Evolutionary conservation across 2,888 invertebrate genomes (phyloP).

Genomic region (Polydrusus tereticollis): DNA sequence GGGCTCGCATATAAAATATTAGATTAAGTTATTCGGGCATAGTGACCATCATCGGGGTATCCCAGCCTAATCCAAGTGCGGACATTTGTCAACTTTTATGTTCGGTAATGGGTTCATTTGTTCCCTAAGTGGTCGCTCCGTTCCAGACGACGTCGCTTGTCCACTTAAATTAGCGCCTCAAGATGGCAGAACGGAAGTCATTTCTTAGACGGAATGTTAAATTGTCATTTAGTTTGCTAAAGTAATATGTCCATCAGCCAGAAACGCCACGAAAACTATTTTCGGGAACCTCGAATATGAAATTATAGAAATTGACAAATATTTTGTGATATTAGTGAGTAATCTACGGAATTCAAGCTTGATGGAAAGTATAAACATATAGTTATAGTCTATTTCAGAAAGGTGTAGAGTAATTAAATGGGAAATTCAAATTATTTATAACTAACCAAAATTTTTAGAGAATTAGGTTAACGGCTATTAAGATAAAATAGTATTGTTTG

Average conservation of each 20-base stretch:
- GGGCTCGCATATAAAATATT: slow-evolving; percentile 38
- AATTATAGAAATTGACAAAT: no score
- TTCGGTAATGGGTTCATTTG: slow-evolving; percentile 65
- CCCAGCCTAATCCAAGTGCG: slow-evolving; percentile 54
- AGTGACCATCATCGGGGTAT: slow-evolving; percentile 41
- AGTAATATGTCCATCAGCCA: slow-evolving; percentile 38
- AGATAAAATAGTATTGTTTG: no score
- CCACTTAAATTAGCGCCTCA: slow-evolving; percentile 54
- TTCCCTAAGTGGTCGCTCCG: slow-evolving; percentile 59
- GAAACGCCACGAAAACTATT: no score
- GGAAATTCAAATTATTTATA: no score
- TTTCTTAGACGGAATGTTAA: slow-evolving; percentile 16
- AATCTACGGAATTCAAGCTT: no score
- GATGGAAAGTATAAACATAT: no score
- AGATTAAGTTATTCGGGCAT: slow-evolving; percentile 51
- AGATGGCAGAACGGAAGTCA: slow-evolving; percentile 27
- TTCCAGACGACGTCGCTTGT: slow-evolving; percentile 56
- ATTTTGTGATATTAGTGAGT: no score
- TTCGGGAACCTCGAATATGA: no score
- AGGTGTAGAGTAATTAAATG: no score
- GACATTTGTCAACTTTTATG: slow-evolving; percentile 67
- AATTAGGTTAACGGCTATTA: no score
- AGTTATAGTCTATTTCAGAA: no score
- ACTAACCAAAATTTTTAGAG: no score
- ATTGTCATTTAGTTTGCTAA: slow-evolving; percentile 7